Base-by-base conservation (phyloP, 2,888 invertebrate genomes). In the Geophilus truncorum region DNA sequence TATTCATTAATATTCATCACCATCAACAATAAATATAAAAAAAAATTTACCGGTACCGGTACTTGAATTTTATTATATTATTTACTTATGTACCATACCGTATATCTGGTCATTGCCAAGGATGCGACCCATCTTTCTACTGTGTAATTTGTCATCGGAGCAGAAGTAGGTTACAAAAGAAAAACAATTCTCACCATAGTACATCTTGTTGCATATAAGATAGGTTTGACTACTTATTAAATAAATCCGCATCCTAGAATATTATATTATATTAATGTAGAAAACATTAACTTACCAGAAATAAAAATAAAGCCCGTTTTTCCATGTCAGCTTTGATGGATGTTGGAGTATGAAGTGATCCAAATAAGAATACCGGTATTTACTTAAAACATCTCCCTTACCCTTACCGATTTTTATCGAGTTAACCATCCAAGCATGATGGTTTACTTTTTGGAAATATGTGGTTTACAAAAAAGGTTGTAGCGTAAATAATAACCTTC, bases 401-500 rank as follows among this genome's bases (percentile, higher is more conserved):
- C 25, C 12, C n/a, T n/a, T n/a, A 25, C 70, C 28, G 25, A 70
- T 25, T 28, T 28, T 70, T 70, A 70, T 70, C 70, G 70, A 70
- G 7, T 70, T 70, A 25, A 12, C 28, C 70, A 70, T 12, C 28
- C 70, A 70, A 70, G 25, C 70, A 25, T 70, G 70, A 25, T 70
- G 70, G 70, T 70, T 70, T 28, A 28, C 28, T 70, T 70, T 70
- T 70, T 70, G 28, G 70, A 28, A 51, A 21, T 51, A 51, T 25
- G 25, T 70, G n/a, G 70, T 28, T 70, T 10, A 70, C 70, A 25
- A 70, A 28, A 70, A 70, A 70, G 28, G 15, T 28, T 28, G 70
- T 70, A 70, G 70, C 70, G 70, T 70, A 70, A 28, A 70, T 70
- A 70, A 70, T 70, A 25, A 70, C 25, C 28, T 70, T 70, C 51